Evolutionary conservation across 2,888 invertebrate species (phyloP), one percentile per base, ranked within the genome.

Genomic region (Hydrotaea cyrtoneurina): DNA sequence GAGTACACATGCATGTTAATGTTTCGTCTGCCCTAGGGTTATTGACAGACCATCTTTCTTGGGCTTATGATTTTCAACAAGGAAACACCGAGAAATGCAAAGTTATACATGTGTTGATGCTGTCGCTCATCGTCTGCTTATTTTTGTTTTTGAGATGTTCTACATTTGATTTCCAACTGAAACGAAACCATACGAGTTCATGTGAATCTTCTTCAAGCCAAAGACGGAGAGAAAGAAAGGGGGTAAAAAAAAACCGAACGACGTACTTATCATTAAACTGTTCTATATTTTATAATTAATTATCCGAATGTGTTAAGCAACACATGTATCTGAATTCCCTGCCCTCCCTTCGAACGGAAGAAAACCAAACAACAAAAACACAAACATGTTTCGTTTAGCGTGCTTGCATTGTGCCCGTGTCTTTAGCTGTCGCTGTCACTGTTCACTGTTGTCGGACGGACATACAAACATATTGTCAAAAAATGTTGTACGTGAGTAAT

Each of bases 1-100:
- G 50, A 50, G 15, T 50, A n/a, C 11, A 55, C 23, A 21, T 55
- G 31, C 59, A 66, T 79, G 57, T 81, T 79, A 76, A 73, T 85
- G 62, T 19, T 79, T 46, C 19, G 36, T 85, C 77, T 80, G 79
- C 76, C 79, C 77, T 39, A 19, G 64, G 85, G 85, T 77, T 85
- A 85, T 82, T 82, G 85, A 80, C 79, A 85, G 64, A 80, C 71
- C 73, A 82, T 85, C 79, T 80, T 80, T 82, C 71, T 82, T 82
- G 73, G 19, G 64, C 46, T 75, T 46, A 66, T 78, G 74, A 78
- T 81, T 55, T 72, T 19, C 46, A 57, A 74, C 55, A 57, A 46
- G 11, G 21, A 21, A 31, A 75, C 26, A 71, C 36, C 23, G 4
- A 43, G 17, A 78, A 66, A 81, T 81, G 76, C 81, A 79, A 77